Evolutionary conservation across 2,888 invertebrate genomes (phyloP).

Genomic region (Peribatodes rhomboidaria): DNA sequence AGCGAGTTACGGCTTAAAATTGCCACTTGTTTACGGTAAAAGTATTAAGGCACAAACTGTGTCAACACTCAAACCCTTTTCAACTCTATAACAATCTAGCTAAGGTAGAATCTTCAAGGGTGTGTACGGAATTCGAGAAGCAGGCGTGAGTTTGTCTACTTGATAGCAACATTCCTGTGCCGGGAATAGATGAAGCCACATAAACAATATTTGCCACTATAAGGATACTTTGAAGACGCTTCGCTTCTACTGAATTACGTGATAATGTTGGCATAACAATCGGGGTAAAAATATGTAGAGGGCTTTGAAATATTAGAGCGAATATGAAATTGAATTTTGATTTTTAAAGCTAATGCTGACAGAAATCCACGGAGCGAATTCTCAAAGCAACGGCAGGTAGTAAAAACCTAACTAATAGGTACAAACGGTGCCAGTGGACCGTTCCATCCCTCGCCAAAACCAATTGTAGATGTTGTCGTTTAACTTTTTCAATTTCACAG

Average conservation of each 20-base stretch:
- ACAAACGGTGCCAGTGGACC: conserved; percentile 20
- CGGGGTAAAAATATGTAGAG: background rate
- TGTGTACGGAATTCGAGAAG: conserved; percentile 43
- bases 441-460: conserved; percentile 52
- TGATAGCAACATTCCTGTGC: conserved; percentile 54
- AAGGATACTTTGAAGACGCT: conserved; percentile 40
- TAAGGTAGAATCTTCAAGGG: conserved; percentile 38
- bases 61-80: conserved; percentile 27
- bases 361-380: background rate
- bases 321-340: background rate
- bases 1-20: conserved; percentile 34
- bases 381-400: background rate
- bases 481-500: conserved; percentile 74
- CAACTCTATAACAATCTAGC: conserved; percentile 31
- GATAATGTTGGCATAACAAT: conserved; percentile 32
- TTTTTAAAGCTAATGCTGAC: conserved; percentile 12
- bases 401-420: conserved; percentile 24
- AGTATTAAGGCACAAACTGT: conserved; percentile 45
- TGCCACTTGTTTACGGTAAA: conserved; percentile 32
- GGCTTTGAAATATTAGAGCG: conserved; percentile 5
- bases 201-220: conserved; percentile 50
- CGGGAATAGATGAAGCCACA: conserved; percentile 51
- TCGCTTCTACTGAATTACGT: conserved; percentile 39
- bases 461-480: conserved; percentile 67
- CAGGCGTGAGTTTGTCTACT: conserved; percentile 54